A percentile compares a stretch with the other conserved stretches of the same genome.
These are phyloP conservation scores for Lissonota sp. DNA, from an alignment of 2,888 invertebrate genomes.

Conservation along the genomic window DNA sequence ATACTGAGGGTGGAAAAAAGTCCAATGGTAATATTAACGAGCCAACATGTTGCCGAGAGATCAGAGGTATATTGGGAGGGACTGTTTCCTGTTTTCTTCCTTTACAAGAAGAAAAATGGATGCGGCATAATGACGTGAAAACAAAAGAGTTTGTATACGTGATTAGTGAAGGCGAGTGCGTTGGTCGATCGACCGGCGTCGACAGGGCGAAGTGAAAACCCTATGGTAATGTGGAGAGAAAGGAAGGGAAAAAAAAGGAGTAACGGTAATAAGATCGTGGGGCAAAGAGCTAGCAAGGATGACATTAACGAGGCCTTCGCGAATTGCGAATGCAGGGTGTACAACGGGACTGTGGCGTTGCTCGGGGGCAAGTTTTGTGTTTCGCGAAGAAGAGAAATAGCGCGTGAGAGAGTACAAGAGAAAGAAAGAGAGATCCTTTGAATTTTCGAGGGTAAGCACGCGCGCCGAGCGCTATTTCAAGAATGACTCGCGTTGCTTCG, in stretches of 20 bases:
- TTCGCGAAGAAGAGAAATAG: constrained; percentile 17
- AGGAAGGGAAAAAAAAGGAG: constrained; percentile 6
- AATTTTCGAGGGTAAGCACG: constrained; percentile 66
- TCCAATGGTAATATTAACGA: no score
- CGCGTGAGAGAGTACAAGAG: background rate
- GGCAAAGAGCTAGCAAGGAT: constrained; percentile 49
- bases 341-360: constrained; percentile 43
- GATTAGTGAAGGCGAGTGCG: constrained; percentile 56
- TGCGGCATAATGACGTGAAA: constrained; percentile 38
- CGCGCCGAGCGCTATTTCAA: constrained; percentile 63
- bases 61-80: no score
- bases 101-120: background rate
- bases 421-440: constrained; percentile 56
- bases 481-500: constrained; percentile 65
- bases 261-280: constrained; percentile 56
- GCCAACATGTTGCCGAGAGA: no score
- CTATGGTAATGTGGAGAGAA: constrained; percentile 19
- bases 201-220: background rate
- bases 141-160: constrained; percentile 48
- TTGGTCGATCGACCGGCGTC: constrained; percentile 2
- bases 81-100: background rate
- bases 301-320: constrained; percentile 64
- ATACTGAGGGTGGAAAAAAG: no score
- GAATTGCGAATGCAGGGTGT: constrained; percentile 66
- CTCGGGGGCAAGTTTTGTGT: constrained; percentile 54